A percentile compares a stretch with the other conserved stretches of the same genome.
Conservation (phyloP, 1,140 invertebrate species). For the Caerostris extrusa region DNA sequence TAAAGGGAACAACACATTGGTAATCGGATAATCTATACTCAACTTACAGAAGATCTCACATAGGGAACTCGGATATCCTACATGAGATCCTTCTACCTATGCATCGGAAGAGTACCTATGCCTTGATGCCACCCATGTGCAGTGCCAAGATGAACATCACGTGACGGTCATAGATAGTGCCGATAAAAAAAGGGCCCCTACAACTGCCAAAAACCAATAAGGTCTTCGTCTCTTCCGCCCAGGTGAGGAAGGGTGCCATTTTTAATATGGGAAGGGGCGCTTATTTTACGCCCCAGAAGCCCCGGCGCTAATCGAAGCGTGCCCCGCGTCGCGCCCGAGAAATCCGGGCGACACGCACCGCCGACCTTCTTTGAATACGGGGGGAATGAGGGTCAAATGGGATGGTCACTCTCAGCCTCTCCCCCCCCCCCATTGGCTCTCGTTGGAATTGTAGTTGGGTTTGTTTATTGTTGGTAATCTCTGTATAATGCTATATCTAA, state of each 20-base stretch:
- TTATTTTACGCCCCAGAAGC: constrained; percentile 1
- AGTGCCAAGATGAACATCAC: background rate
- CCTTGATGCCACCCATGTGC: background rate
- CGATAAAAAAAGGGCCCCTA: background rate
- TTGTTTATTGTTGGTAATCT: no score
- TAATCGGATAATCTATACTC: no score
- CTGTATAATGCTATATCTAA: no score
- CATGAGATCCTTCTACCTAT: background rate
- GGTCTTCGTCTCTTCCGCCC: background rate
- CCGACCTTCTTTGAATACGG: background rate
- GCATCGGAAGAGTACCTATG: background rate
- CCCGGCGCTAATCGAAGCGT: constrained; percentile 14
- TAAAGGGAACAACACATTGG: no score
- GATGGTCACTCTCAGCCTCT: no score
- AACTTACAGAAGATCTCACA: no score
- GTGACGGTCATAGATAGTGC: background rate
- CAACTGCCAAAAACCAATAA: constrained; percentile 29
- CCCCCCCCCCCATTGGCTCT: no score
- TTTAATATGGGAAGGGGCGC: constrained; percentile 21
- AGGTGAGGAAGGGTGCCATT: constrained; percentile 22
- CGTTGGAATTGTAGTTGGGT: no score
- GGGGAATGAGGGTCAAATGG: background rate
- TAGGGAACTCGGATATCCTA: no score
- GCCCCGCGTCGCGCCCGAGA: background rate
- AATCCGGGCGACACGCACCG: background rate